Base-by-base conservation (phyloP, 2,888 invertebrate species). In the Melanotus villosus region DNA sequence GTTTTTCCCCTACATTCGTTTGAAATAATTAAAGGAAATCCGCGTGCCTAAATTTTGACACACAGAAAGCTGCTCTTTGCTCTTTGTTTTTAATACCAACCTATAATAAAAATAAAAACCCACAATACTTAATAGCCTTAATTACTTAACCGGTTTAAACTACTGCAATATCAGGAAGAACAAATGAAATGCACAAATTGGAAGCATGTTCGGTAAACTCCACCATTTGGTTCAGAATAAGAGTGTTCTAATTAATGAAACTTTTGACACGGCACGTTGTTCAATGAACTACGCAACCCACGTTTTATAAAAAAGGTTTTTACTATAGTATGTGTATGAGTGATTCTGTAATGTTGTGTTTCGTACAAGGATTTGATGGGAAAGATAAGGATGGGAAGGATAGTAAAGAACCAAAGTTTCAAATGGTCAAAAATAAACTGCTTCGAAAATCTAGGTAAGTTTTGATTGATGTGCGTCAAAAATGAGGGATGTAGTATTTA, bases 321-420 rank as follows among this genome's bases (percentile, higher is more conserved):
- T 18, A 14, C 14, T 19, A 14, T 34, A 26, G 30, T 34, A 78
- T 77, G 79, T 78, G 77, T 65, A 75, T 76, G 68, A 81, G 81
- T 76, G 84, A 82, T 77, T 81, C 83, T 82, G 90, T 89, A 85
- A 91, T 91, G 91, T 87, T 91, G 84, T 91, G 90, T 86, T 90
- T 90, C 79, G 90, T 91, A 78, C 90, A 90, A 85, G 89, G 90
- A 73, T 90, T 90, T 81, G 88, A 89, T 73, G 82, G 82, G 66
- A 86, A 86, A 73, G 82, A 83, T 65, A 78, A 76, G 52, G 70
- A 75, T 60, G 79, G 80, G 63, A 83, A 84, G 72, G 78, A 81
- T 69, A 72, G 79, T 19, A 85, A 85, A 66, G 81, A 83, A 66
- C 81, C 83, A 9, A 81, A 80, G 67, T 73, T 83, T 71, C 80